Base-by-base conservation (phyloP, 2,797 vertebrate genomes). In the Euphonia xanthogaster region DNA sequence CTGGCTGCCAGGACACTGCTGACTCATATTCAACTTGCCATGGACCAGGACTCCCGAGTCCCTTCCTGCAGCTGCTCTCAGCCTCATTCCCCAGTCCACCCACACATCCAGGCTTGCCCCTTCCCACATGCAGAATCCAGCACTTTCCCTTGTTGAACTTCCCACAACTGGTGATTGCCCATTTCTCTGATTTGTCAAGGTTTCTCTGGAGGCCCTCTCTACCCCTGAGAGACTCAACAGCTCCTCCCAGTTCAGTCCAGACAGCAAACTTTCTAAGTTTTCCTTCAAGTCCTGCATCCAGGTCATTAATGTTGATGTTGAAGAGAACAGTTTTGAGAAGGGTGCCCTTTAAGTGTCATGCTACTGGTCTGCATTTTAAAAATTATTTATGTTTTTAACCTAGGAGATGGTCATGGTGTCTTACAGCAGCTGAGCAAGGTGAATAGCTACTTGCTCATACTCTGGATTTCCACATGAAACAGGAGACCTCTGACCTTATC, bases 351-450 rank as follows among this genome's bases (percentile, higher is more conserved):
- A 55, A 27, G 44, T 58, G 42, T 61, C 57, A 63, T 66, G 45
- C 55, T 71, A 9, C 63, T 74, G 18, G 21, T 47, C 57, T 82
- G 63, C 68, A 14, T 37, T 89, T 89, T 92, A 68, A 4, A 22
- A 74, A 35, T 58, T 60, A 47, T 60, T 66, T 50, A 14, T 66
- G 24, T 20, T 68, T 91, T 96, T 94, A 94, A 66, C 33, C 19
- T 62, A 27, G 75, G 68, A 70, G 75, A 25, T 44, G 54, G 42
- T 44, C 7, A 5, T 15, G 37, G 54, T 88, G 42, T 58, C 35
- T 51, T 91, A 28, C 25, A 89, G 77, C 74, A 92, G 44, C 83
- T 54, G 55, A 70, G 27, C 80, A 82, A 51, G 77, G 11, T 75
- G 84, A 66, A 10, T 60, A 55, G 61, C 0, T 0, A 53, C 44